Evolutionary conservation across 2,888 invertebrate species (phyloP).

Genomic region (Gari tellinella): DNA sequence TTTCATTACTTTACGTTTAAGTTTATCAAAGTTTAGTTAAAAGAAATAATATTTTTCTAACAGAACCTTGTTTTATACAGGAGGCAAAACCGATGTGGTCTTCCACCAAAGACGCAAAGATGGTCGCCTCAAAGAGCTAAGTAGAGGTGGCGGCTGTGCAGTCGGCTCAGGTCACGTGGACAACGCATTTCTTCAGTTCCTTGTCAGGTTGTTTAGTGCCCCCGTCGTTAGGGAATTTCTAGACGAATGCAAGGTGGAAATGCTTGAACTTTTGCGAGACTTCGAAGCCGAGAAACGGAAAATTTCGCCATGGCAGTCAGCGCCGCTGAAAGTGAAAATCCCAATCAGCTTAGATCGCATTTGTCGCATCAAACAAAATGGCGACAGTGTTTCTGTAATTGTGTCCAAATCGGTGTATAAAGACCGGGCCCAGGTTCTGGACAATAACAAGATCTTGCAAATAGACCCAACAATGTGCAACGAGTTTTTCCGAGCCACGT

Average conservation of each 20-base stretch:
- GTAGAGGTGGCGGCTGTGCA: slow-evolving; percentile 47
- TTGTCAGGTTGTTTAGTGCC: slow-evolving; percentile 48
- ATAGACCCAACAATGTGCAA: slow-evolving; percentile 39
- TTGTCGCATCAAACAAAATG: slow-evolving; percentile 48
- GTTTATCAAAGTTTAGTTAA: too few species aligned
- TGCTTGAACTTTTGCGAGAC: slow-evolving; percentile 41
- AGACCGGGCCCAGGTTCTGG: slow-evolving; percentile 48
- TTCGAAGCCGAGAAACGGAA: slow-evolving; percentile 43
- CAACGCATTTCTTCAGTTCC: slow-evolving; percentile 54
- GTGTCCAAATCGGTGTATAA: slow-evolving; percentile 46
- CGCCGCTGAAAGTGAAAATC: slow-evolving; percentile 22
- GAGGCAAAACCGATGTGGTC: slow-evolving; percentile 51
- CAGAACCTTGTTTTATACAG: slow-evolving; percentile 20
- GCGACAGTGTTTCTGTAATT: slow-evolving; percentile 32
- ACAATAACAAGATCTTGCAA: slow-evolving; percentile 34
- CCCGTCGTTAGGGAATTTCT: slow-evolving; percentile 54
- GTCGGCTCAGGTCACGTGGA: slow-evolving; percentile 53
- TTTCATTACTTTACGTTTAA: too few species aligned
- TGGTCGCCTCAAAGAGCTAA: slow-evolving; percentile 51
- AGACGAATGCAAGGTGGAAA: slow-evolving; percentile 49
- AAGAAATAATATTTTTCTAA: too few species aligned
- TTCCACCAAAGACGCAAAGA: slow-evolving; percentile 45
- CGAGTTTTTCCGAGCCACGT: slow-evolving; percentile 46
- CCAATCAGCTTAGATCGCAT: slow-evolving; percentile 50
- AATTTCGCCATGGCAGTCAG: slow-evolving; percentile 21